These are phyloP conservation scores for Rachycentron canadum DNA, from an alignment of 2,797 vertebrate species.

Conservation along the genomic window DNA sequence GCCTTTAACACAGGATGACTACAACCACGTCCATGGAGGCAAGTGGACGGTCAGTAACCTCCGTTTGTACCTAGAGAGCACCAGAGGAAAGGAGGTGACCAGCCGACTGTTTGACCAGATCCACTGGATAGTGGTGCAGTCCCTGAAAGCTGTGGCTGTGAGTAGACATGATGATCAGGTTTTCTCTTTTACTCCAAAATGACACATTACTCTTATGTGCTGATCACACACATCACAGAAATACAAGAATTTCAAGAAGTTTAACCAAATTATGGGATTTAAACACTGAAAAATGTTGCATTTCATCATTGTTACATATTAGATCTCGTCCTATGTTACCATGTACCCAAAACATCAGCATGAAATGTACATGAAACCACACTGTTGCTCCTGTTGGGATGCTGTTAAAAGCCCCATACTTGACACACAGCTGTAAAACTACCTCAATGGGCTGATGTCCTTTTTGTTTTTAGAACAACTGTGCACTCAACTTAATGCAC, in stretches of 20 bases:
- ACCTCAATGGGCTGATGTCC: constrained; percentile 1
- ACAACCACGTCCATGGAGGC: constrained; percentile 98
- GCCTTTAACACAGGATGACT: constrained; percentile 90
- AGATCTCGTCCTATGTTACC: no score
- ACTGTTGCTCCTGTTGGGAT: constrained; percentile 10
- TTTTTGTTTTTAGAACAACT: constrained; percentile 33
- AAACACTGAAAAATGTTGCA: background rate
- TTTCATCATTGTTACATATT: background rate
- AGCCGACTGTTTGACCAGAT: constrained; percentile 96
- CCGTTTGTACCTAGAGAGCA: constrained; percentile 97
- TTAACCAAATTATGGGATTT: background rate
- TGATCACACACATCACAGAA: background rate
- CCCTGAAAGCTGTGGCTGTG: constrained; percentile 96
- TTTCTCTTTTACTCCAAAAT: background rate
- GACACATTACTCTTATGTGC: background rate
- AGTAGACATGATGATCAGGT: constrained; percentile 66
- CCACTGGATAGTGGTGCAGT: constrained; percentile 98
- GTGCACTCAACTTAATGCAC: constrained; percentile 2
- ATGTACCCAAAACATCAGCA: background rate
- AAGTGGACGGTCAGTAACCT: constrained; percentile 98
- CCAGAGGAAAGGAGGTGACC: constrained; percentile 95
- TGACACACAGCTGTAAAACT: constrained; percentile 30
- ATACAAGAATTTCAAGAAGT: background rate
- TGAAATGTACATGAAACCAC: background rate
- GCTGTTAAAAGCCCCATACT: background rate